phyloP scores from a whole-genome alignment of 2,888 invertebrate genomes.

The Dolomedes plantarius region DNA sequence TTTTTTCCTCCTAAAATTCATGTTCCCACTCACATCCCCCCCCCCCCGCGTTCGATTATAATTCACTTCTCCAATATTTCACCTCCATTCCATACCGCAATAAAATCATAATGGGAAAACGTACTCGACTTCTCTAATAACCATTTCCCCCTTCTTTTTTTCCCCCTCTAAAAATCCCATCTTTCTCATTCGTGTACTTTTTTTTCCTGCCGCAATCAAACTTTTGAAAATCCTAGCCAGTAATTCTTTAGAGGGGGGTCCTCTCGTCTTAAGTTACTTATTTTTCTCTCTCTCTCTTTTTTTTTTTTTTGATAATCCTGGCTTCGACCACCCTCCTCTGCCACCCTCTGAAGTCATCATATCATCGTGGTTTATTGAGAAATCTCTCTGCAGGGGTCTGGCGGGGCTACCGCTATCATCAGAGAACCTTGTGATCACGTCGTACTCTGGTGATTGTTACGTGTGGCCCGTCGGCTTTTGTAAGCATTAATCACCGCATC shows the following conservation, averaged over 20 bases:
- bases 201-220: conserved; percentile 2
- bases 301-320: background rate
- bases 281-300: background rate
- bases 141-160: background rate
- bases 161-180: background rate
- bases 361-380: conserved; percentile 69
- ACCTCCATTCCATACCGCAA: conserved; percentile 18
- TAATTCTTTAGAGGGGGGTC: conserved; percentile 10
- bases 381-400: conserved; percentile 20
- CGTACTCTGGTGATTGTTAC: conserved; percentile 47
- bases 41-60: background rate
- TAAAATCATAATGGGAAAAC: conserved; percentile 56
- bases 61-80: conserved; percentile 1
- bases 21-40: background rate
- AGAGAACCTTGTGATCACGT: conserved; percentile 55
- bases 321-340: background rate
- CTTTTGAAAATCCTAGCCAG: background rate
- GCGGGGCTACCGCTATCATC: conserved; percentile 15
- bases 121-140: conserved; percentile 25
- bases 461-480: conserved; percentile 37
- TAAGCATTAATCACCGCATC: conserved; percentile 65
- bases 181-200: background rate
- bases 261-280: conserved; percentile 11
- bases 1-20: background rate
- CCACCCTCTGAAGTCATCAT: conserved; percentile 6